Evolutionary conservation across 2,113 vertebrate species (phyloP), one percentile per base, ranked within the genome.

Genomic region (Pipra filicauda): DNA sequence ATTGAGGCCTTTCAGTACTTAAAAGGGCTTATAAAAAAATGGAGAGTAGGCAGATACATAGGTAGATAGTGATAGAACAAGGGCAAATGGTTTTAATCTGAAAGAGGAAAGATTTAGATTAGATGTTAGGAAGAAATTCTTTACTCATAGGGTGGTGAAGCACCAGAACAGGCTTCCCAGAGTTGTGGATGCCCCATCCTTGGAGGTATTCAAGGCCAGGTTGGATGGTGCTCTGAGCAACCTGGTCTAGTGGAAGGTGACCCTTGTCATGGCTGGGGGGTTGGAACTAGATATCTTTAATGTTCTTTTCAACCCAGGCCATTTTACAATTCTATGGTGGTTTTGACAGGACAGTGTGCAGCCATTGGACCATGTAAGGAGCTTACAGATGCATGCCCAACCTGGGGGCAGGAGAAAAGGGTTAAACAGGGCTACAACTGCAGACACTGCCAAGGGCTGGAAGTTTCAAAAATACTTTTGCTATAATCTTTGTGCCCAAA

Each of bases 211-310:
- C 19, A 62, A 52, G 15, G 10, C 39, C n/a, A 16, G 9, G 18
- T 6, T 78, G 12, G 19, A 33, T 46, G 28, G 6, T 15, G 3
- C 9, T 54, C 39, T 62, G 28, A 52, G 11, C 9, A 62, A 16
- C 12, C 12, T 28, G 28, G 8, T 62, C 15, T n/a, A 13, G 28
- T 39, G 18, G 46, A 41, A 61, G 4, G 15, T n/a, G 5, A 54
- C 28, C 5, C 15, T 54, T 28, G 6, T 11, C 7, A 12, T 19
- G 46, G 18, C 11, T 19, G 1, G 15, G 16, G 3, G 3, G 0
- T 37, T 39, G 39, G n/a, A 71, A 48, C 9, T 20, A 71, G 31
- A 20, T 16, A 30, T n/a, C 23, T 39, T 70, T 54, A 46, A 5
- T 1, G 2, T 39, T 17, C 44, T 23, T 70, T 70, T 52, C 23